Base-by-base conservation (phyloP, 1,140 invertebrate genomes). In the Lepidurus apus region DNA sequence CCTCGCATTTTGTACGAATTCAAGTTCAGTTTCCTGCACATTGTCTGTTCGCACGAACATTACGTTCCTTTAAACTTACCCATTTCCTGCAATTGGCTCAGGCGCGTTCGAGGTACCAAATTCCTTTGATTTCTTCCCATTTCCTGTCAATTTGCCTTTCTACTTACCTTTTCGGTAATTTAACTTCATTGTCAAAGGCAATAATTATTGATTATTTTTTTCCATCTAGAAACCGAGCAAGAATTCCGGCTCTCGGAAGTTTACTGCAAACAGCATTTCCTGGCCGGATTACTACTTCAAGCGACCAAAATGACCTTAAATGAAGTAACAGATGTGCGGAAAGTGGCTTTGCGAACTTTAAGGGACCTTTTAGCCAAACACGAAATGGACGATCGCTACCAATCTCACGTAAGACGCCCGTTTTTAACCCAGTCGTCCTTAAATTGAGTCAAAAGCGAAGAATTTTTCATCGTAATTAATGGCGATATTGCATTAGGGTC, bases 41-140 rank as follows among this genome's bases (percentile, higher is more conserved):
- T 96, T 47, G 90, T 98, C 73, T 97, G 94, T 83, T 93, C 93
- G 34, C 96, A 98, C 83, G 96, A 98, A 84, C 96, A 95, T 87
- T 98, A 92, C 86, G 90, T 95, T 79, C 90, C 91, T 10, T 91
- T 95, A 80, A 98, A 95, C 88, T 88, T 95, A 81, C 96, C 93
- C 5, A 88, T 93, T 79, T 43, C 65, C 89, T 91, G 83, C 88
- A 90, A 77, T 73, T 77, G 77, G 76, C 34, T 21, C 74, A 21
- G 79, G n/a, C 21, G 73, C 77, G 26, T 79, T 73, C 26, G 78
- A 82, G 81, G 79, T 44, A 79, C 79, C 73, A 80, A 82, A 34
- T 34, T 34, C 34, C 34, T 34, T 34, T 77, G 80, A 82, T 74
- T 82, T 81, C 43, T 73, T 74, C 75, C 76, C 81, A 0, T 80